A percentile compares a stretch with the other conserved stretches of the same genome.
These are phyloP conservation scores for Narcine bancroftii DNA, from an alignment of 2,113 vertebrate species.

Conservation along the genomic window DNA sequence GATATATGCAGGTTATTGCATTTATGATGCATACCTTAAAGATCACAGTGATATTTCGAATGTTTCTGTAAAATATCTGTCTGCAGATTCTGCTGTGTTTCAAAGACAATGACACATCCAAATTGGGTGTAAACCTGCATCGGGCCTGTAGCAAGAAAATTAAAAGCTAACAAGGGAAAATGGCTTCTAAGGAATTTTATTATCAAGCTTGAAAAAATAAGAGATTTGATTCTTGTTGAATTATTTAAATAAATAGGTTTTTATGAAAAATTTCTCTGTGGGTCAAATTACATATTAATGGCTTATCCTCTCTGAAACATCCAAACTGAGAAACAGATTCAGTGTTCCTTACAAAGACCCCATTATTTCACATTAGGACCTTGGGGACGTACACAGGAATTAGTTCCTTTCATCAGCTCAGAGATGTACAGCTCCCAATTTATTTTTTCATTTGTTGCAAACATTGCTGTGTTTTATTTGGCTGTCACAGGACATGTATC, in stretches of 20 bases:
- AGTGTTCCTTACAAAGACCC: slow-evolving; percentile 21
- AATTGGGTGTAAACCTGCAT: not conserved
- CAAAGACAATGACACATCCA: not conserved
- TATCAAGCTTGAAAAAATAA: not conserved
- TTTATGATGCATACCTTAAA: not conserved
- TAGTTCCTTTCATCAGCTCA: slow-evolving; percentile 7
- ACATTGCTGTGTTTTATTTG: slow-evolving; percentile 26
- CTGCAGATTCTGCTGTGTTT: not conserved
- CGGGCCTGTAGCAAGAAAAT: not conserved
- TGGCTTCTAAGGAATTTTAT: not conserved
- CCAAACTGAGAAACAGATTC: slow-evolving; percentile 32
- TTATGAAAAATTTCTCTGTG: slow-evolving; percentile 18
- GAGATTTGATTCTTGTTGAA: not conserved
- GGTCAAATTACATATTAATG: slow-evolving; percentile 36
- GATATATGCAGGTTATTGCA: not conserved
- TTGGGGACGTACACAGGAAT: slow-evolving; percentile 19
- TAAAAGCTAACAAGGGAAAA: not conserved
- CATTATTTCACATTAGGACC: slow-evolving; percentile 21
- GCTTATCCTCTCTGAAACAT: slow-evolving; percentile 23
- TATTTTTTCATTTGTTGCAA: slow-evolving; percentile 33
- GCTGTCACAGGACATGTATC: slow-evolving; percentile 22
- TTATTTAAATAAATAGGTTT: slow-evolving; percentile 37
- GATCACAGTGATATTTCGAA: not conserved
- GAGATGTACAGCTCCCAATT: slow-evolving; percentile 22
- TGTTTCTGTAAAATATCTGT: not conserved